Evolutionary conservation across 2,888 invertebrate genomes (phyloP), one percentile per base, ranked within the genome.

Genomic region (Tolmerus cingulatus): DNA sequence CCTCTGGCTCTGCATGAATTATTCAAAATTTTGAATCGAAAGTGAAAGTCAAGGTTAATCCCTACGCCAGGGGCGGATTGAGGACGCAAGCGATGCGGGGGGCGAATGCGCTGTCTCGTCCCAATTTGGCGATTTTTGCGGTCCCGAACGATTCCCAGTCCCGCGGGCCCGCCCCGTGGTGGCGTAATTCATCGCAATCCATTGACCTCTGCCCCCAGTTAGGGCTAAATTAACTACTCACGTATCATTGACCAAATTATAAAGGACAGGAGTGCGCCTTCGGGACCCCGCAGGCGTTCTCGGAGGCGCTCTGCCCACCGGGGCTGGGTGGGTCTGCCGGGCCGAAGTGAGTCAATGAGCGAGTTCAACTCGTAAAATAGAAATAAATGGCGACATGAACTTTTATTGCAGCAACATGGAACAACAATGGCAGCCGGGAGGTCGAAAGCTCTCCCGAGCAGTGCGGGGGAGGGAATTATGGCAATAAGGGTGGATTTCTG

Each of bases 301-400:
- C 27, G 16, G 27, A 74, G 23, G 40, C 66, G 12, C 16, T 30
- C 46, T 51, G 37, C 66, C 82, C 34, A 27, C 19, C 19, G 12
- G 84, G 16, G 23, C 19, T n/a, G 66, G 27, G 66, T 74, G 27
- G 74, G 43, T 46, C 12, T 27, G 27, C 16, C 5, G 34, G 74
- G 43, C 43, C 46, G 74, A 87, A 88, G 85, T 87, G 87, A 88
- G 87, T 88, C 88, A 88, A 87, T 88, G 88, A 88, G 87, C 87
- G 74, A 34, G 85, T 74, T 85, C 74, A 85, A 74, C 74, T 88
- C 87, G 87, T 88, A 88, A 88, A 88, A 87, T 88, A 88, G 88
- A 88, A 88, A 88, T 88, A 88, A 88, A 88, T 88, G 88, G 86
- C 86, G 87, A 88, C 88, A 88, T 88, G 88, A 88, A 88, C 84